Evolutionary conservation across 2,797 vertebrate genomes (phyloP).

Genomic region (Myotis vivesi): DNA sequence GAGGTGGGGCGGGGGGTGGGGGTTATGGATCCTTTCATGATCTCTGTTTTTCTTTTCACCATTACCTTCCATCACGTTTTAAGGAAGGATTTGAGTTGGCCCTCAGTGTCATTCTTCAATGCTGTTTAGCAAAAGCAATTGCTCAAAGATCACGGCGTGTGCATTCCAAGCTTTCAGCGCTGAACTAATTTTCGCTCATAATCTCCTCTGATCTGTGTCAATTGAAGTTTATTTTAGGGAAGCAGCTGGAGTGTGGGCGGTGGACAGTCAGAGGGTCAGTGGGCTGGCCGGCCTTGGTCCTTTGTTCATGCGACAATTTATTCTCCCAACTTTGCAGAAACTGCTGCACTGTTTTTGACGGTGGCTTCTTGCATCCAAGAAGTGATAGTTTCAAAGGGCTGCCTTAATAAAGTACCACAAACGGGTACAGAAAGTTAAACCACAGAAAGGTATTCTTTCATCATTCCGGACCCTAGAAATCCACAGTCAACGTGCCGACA

Average conservation of each 20-base stretch:
- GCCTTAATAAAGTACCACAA: neutral
- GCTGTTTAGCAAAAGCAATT: neutral
- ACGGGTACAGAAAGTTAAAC: neutral
- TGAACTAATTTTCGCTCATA: neutral
- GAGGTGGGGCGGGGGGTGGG: no score
- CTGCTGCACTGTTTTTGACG: no score
- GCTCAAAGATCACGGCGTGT: no score
- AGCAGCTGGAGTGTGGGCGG: neutral
- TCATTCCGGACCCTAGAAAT: neutral
- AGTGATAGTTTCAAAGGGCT: neutral
- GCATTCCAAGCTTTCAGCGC: neutral
- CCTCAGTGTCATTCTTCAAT: neutral
- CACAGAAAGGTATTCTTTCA: neutral
- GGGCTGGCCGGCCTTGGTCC: no score
- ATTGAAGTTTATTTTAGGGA: no score
- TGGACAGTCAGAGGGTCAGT: neutral
- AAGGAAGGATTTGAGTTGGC: neutral
- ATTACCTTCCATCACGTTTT: neutral
- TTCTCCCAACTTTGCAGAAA: no score
- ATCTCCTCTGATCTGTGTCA: neutral
- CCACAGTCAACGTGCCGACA: neutral
- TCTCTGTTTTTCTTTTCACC: neutral
- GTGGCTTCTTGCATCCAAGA: no score
- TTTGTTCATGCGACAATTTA: neutral
- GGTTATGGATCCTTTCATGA: fast-evolving